These are phyloP conservation scores for Calycopis cecrops DNA, from an alignment of 1,140 invertebrate genomes.

Conservation along the genomic window DNA sequence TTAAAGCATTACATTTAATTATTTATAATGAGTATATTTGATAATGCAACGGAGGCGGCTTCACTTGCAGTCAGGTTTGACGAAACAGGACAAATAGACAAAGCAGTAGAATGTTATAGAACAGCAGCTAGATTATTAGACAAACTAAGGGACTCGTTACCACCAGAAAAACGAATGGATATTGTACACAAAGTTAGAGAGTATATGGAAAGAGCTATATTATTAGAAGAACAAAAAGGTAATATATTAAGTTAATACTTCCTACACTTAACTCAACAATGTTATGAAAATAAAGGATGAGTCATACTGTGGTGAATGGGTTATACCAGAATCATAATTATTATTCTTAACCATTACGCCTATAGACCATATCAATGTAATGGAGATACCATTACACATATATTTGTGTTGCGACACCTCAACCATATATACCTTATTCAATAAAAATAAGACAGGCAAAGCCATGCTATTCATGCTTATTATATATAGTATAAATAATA, in stretches of 20 bases:
- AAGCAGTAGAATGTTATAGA: slow-evolving; percentile 65
- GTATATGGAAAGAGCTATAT: slow-evolving; percentile 52
- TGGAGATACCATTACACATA: no score
- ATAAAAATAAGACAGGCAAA: no score
- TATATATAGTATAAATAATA: no score
- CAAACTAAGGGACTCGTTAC: slow-evolving; percentile 40
- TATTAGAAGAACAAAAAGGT: slow-evolving; percentile 58
- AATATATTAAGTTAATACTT: slow-evolving; percentile 2
- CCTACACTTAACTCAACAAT: background rate
- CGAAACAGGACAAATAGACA: slow-evolving; percentile 49
- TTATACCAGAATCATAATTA: no score
- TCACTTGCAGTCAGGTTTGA: slow-evolving; percentile 59
- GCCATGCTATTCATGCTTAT: no score
- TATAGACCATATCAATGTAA: no score
- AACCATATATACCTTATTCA: no score
- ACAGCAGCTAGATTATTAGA: slow-evolving; percentile 54
- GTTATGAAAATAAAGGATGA: slow-evolving; percentile 2
- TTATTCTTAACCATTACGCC: no score
- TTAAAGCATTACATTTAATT: background rate
- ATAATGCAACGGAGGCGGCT: slow-evolving; percentile 56
- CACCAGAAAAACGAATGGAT: slow-evolving; percentile 45
- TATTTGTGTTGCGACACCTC: no score
- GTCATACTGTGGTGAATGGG: slow-evolving; percentile 12
- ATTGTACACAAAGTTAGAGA: slow-evolving; percentile 52
- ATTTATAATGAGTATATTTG: slow-evolving; percentile 56